A percentile compares a stretch with the other conserved stretches of the same genome.
Evolutionary conservation across 1,140 invertebrate species (phyloP).

Genomic region (Paramacrobiotus metropolitanus): DNA sequence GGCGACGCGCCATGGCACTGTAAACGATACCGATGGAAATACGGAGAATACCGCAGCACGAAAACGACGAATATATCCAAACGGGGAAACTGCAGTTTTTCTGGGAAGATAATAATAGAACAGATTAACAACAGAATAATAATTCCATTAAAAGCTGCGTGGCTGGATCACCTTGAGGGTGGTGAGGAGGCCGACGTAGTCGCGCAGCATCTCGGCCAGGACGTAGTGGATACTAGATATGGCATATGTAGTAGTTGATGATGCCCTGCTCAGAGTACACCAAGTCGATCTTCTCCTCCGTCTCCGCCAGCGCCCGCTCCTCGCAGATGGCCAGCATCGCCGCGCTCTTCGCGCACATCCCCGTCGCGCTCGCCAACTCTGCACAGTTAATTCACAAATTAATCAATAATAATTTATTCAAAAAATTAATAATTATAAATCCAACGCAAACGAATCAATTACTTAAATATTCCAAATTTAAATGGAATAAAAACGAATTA

Average conservation of each 20-base stretch:
- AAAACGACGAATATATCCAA: too few species aligned
- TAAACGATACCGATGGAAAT: too few species aligned
- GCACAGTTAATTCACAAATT: constrained; percentile 9
- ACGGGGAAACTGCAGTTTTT: too few species aligned
- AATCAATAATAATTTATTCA: background rate
- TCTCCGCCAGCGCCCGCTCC: constrained; percentile 77
- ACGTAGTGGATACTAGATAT: too few species aligned
- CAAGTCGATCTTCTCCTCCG: constrained; percentile 67
- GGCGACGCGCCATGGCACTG: too few species aligned
- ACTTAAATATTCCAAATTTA: too few species aligned
- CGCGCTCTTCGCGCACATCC: constrained; percentile 55
- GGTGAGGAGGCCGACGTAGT: constrained; percentile 75
- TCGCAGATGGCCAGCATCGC: constrained; percentile 82
- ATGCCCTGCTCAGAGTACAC: constrained; percentile 75
- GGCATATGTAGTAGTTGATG: constrained; percentile 79
- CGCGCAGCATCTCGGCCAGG: constrained; percentile 61
- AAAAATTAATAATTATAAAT: background rate
- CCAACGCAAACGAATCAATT: too few species aligned
- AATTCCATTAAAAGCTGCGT: background rate
- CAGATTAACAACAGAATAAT: too few species aligned
- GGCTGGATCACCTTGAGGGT: constrained; percentile 47
- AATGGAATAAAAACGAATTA: too few species aligned
- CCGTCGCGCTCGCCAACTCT: constrained; percentile 55
- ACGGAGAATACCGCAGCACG: too few species aligned
- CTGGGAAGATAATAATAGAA: too few species aligned